Evolutionary conservation across 92 coral and sea anemone species (phyloP).

Genomic region (Actinostola sp.): DNA sequence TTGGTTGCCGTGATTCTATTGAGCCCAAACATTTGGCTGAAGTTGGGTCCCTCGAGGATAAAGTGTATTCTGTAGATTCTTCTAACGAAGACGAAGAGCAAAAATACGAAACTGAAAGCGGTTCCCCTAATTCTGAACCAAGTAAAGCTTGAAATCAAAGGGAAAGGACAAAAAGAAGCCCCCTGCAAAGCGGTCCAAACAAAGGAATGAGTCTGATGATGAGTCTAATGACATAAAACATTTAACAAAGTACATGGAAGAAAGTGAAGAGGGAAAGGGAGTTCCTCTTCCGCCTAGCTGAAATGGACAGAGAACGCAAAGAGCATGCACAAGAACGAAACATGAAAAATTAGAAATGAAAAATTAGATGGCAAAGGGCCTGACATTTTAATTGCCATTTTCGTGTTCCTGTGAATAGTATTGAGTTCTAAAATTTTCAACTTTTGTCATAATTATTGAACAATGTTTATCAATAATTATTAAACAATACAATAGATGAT

Average conservation of each 20-base stretch:
- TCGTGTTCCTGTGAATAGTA: too few relatives aligned
- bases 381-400: too few relatives aligned
- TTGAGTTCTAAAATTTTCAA: too few relatives aligned
- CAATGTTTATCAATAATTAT: too few relatives aligned
- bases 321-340: constrained; percentile 7
- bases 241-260: constrained; percentile 20
- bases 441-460: too few relatives aligned
- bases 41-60: constrained; percentile 1
- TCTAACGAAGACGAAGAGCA: constrained; percentile 6
- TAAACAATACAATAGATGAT: too few relatives aligned
- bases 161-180: neutral
- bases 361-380: neutral
- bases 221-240: neutral
- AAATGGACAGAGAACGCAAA: constrained; percentile 43
- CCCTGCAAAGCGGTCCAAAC: neutral
- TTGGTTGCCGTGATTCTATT: neutral
- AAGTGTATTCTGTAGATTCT: neutral
- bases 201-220: neutral
- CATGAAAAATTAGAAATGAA: constrained; percentile 4
- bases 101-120: neutral
- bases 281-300: constrained; percentile 33
- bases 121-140: neutral
- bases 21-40: neutral
- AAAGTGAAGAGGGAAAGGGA: constrained; percentile 56
- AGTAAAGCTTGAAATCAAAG: neutral